A percentile compares a stretch with the other conserved stretches of the same genome.
These are phyloP conservation scores for Calliopsis andreniformis DNA, from an alignment of 1,140 invertebrate species.

Conservation along the genomic window DNA sequence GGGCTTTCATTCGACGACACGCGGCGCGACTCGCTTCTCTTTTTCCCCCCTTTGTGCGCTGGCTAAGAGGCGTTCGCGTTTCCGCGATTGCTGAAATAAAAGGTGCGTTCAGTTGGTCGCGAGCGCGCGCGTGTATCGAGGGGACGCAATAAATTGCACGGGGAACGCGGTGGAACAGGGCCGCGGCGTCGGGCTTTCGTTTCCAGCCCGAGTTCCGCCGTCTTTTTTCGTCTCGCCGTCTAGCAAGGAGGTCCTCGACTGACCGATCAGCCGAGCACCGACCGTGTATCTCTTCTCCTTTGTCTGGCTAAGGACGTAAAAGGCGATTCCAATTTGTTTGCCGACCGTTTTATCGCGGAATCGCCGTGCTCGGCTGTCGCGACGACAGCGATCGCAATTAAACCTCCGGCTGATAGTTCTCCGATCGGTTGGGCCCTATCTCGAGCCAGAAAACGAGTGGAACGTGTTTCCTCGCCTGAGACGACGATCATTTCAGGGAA, in stretches of 20 bases:
- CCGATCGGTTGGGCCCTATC: neutral
- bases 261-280: neutral
- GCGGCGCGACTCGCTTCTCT: neutral
- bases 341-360: slow-evolving; percentile 63
- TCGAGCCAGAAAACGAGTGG: too few species aligned
- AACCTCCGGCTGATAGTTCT: slow-evolving; percentile 28
- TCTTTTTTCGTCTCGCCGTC: slow-evolving; percentile 6
- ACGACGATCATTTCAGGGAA: too few species aligned
- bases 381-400: slow-evolving; percentile 59
- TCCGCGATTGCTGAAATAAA: slow-evolving; percentile 43
- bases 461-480: too few species aligned
- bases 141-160: slow-evolving; percentile 43
- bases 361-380: slow-evolving; percentile 44
- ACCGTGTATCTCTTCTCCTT: slow-evolving; percentile 9
- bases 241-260: neutral
- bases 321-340: slow-evolving; percentile 73
- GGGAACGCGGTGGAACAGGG: neutral
- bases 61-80: slow-evolving; percentile 39
- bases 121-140: slow-evolving; percentile 1
- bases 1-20: slow-evolving; percentile 26
- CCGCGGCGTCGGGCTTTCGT: slow-evolving; percentile 1
- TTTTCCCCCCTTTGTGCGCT: neutral
- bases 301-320: slow-evolving; percentile 54
- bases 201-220: neutral
- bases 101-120: too few species aligned